These are phyloP conservation scores for Sturnus vulgaris DNA, from an alignment of 2,113 vertebrate species.

Conservation along the genomic window DNA sequence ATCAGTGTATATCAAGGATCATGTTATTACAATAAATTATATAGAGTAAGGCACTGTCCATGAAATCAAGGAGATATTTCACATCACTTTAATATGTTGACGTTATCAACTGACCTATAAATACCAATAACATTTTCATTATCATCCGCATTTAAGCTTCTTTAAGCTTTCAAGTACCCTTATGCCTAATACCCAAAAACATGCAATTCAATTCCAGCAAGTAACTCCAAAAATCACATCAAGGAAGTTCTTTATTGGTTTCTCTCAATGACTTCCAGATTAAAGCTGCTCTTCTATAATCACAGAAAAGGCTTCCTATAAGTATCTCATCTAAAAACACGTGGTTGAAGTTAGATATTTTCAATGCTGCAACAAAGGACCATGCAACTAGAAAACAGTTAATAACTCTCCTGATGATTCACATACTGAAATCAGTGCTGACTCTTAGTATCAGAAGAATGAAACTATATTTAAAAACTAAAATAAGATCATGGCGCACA, in stretches of 20 bases:
- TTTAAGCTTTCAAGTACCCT: slow-evolving; percentile 1
- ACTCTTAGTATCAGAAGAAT: background rate
- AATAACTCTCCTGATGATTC: slow-evolving; percentile 27
- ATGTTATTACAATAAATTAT: background rate
- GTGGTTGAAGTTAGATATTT: slow-evolving; percentile 6
- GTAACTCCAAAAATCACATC: slow-evolving; percentile 23
- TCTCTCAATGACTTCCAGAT: slow-evolving; percentile 49
- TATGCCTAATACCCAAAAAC: background rate
- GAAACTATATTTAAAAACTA: slow-evolving; percentile 6
- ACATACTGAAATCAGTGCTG: background rate
- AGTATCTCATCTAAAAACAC: background rate
- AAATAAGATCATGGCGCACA: background rate
- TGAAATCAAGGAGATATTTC: slow-evolving; percentile 12
- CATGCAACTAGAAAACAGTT: background rate
- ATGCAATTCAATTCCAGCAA: background rate
- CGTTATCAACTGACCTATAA: background rate
- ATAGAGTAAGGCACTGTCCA: background rate
- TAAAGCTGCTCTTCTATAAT: background rate
- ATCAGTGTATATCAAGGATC: background rate
- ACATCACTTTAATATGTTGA: background rate
- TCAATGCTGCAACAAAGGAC: slow-evolving; percentile 14
- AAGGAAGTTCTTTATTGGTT: slow-evolving; percentile 38
- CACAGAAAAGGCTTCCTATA: background rate
- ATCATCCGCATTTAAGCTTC: background rate
- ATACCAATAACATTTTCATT: background rate